A percentile compares a stretch with the other conserved stretches of the same genome.
Conservation (phyloP, 2,797 vertebrate genomes). For the Cossypha dichroa region DNA sequence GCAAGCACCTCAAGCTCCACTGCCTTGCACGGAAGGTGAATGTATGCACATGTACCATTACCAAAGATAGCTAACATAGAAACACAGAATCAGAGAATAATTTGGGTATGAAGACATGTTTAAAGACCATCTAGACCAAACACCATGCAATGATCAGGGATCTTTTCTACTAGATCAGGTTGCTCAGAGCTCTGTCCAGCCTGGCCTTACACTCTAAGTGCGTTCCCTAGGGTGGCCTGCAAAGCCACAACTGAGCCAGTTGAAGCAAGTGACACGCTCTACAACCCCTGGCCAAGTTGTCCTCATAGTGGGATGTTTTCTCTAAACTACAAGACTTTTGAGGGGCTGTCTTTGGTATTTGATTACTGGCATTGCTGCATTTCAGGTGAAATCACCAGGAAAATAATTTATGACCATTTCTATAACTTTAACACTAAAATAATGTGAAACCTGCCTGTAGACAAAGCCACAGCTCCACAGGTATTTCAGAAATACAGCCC, state of each 20-base stretch:
- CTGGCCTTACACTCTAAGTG: too few relatives aligned
- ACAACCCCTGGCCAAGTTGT: background rate
- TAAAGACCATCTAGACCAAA: background rate
- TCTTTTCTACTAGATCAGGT: background rate
- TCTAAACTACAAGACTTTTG: background rate
- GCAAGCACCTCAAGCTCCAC: background rate
- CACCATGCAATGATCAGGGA: fast-evolving
- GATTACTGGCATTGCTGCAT: background rate
- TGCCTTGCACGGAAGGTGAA: background rate
- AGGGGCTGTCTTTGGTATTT: background rate
- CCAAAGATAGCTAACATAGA: fast-evolving
- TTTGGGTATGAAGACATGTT: background rate
- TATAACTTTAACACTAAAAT: background rate
- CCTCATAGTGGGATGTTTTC: background rate
- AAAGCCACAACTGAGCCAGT: background rate
- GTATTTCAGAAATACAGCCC: background rate
- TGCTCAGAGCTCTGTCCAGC: background rate
- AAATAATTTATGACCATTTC: background rate
- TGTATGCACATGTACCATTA: fast-evolving
- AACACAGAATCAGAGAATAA: background rate
- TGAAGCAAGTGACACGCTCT: background rate
- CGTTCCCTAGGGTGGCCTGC: background rate
- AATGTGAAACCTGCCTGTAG: background rate
- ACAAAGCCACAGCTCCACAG: background rate
- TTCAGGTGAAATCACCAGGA: background rate